Evolutionary conservation across 2,888 invertebrate genomes (phyloP), one percentile per base, ranked within the genome.

Genomic region (Lasioglossum vierecki): DNA sequence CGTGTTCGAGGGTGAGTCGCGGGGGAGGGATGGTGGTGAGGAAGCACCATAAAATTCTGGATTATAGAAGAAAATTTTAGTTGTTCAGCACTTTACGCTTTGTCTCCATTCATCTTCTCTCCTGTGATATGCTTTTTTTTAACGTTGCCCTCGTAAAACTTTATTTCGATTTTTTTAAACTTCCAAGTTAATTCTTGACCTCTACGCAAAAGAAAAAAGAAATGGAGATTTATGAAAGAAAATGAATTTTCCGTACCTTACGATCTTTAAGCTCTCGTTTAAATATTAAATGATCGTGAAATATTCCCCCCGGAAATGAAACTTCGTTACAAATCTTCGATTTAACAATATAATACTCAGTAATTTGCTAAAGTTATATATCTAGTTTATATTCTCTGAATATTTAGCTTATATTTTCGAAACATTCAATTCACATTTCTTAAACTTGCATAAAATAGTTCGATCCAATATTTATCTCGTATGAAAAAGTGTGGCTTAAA

Each of bases 51-150:
- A 77, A 77, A 70, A 77, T 77, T 77, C 39, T 15, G 11, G 22
- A 53, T 70, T 77, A 39, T 49, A 15, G 49, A 41, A 53, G 53
- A 53, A 70, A 77, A 77, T 77, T 70, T 77, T 39, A 53, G 49
- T 53, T 49, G 44, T 70, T 77, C 70, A 70, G 49, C 77, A 77
- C 77, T 63, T 77, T 77, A 53, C 26, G 63, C 39, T 77, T 53
- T 39, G 49, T 70, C 77, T 39, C 39, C 70, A 77, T 77, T 77
- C 77, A 22, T 35, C 49, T 53, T 70, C 49, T 46, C 18, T 5
- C 76, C 39, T 18, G 49, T 26, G 49, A n/a, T 26, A 44, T n/a
- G 15, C 46, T 49, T 13, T 53, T 46, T 53, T 49, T 53, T 53
- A 41, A 70, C 49, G 15, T 35, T n/a, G 18, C 39, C 35, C 35